Conservation (phyloP, 2,113 vertebrate species). For the Tyrannus savana region DNA sequence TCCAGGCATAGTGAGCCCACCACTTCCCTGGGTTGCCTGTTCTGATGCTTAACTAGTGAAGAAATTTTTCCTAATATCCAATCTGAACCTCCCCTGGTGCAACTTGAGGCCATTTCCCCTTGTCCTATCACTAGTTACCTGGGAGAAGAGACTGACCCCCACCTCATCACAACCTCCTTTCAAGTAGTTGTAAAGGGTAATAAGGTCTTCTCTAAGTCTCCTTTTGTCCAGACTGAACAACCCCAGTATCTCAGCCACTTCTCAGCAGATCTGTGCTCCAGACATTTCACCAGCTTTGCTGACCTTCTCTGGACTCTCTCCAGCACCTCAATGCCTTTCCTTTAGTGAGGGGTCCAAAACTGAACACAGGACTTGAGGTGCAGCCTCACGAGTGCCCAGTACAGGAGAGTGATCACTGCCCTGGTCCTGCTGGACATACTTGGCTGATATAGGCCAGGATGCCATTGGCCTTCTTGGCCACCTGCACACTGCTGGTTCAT, state of each 20-base stretch:
- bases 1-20: not conserved
- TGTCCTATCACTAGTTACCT: not conserved
- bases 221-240: not conserved
- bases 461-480: not conserved
- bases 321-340: not conserved
- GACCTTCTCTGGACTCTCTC: not conserved
- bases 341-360: not conserved
- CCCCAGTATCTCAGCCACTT: not conserved
- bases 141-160: not conserved
- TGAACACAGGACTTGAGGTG: not conserved
- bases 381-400: fast-evolving
- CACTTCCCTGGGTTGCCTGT: not conserved
- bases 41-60: not conserved
- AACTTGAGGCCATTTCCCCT: not conserved
- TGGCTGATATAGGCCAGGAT: not conserved
- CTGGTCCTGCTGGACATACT: not conserved
- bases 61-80: not conserved
- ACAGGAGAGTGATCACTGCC: not conserved
- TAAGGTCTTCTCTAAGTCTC: not conserved
- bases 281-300: not conserved
- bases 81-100: not conserved
- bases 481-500: not conserved
- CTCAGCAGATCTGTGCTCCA: not conserved
- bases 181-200: not conserved
- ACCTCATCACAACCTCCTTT: not conserved